These are phyloP conservation scores for Cryptocephalus moraei DNA, from an alignment of 2,888 invertebrate genomes.

Conservation along the genomic window DNA sequence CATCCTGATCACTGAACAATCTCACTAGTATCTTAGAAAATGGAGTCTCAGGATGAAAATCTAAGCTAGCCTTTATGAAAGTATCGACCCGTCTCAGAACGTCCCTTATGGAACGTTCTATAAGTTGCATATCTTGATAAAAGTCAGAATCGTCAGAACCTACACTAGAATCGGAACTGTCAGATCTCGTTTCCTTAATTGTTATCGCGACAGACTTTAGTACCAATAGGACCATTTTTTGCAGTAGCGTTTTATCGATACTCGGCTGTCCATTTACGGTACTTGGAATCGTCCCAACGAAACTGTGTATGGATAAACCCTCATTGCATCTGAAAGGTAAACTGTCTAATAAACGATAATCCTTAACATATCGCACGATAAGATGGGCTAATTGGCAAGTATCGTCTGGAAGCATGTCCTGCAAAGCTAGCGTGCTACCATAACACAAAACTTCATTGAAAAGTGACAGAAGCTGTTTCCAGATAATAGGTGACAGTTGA, in stretches of 20 bases:
- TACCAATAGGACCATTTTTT: constrained; percentile 78
- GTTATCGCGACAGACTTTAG: constrained; percentile 83
- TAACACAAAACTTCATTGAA: constrained; percentile 88
- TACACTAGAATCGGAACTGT: constrained; percentile 71
- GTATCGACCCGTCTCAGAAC: constrained; percentile 71
- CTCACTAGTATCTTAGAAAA: constrained; percentile 82
- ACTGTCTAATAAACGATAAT: constrained; percentile 61
- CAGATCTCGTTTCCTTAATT: constrained; percentile 80
- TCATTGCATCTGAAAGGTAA: constrained; percentile 33
- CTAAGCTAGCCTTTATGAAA: constrained; percentile 69
- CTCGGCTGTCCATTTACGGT: constrained; percentile 28
- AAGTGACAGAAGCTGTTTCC: constrained; percentile 73
- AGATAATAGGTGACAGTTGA: constrained; percentile 69
- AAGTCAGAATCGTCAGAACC: constrained; percentile 79
- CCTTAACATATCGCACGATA: constrained; percentile 77
- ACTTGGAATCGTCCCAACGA: constrained; percentile 34
- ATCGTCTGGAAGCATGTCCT: constrained; percentile 80
- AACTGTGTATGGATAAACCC: constrained; percentile 36
- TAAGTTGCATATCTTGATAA: constrained; percentile 81
- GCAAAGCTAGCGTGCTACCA: constrained; percentile 79
- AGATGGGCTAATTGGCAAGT: constrained; percentile 79
- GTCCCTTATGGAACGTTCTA: constrained; percentile 75
- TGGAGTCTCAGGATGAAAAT: constrained; percentile 80
- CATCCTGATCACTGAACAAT: constrained; percentile 83
- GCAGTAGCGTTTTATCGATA: constrained; percentile 69